Percentiles rank a stretch among this genome's conserved stretches.
Conservation (phyloP, 2,888 invertebrate species). For the Phytoseiulus persimilis region DNA sequence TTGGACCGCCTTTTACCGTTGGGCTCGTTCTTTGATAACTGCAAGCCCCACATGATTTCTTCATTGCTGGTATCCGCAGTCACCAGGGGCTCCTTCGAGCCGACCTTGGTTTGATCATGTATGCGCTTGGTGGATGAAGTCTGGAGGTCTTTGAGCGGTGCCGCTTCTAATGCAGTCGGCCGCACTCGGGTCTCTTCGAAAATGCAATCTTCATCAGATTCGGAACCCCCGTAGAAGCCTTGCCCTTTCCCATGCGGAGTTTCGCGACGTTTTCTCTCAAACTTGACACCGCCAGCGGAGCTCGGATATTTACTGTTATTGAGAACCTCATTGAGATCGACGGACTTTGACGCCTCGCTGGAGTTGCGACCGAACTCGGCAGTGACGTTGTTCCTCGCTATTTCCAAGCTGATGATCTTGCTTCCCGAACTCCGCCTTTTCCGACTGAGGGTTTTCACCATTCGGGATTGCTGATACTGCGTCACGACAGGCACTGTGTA, state of each 20-base stretch:
- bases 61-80: slow-evolving; percentile 25
- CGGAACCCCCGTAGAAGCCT: neutral
- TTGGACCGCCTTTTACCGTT: neutral
- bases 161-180: neutral
- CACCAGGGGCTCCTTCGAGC: neutral
- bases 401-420: slow-evolving; percentile 17
- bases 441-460: neutral
- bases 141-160: neutral
- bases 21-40: slow-evolving; percentile 8
- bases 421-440: neutral
- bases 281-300: neutral
- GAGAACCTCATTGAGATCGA: too few relatives aligned
- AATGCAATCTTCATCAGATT: slow-evolving; percentile 16
- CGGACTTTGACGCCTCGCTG: too few relatives aligned
- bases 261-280: neutral
- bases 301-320: neutral
- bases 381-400: neutral
- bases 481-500: neutral
- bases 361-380: neutral
- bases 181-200: neutral
- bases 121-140: neutral
- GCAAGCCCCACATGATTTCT: slow-evolving; percentile 13
- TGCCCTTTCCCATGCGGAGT: neutral
- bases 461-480: slow-evolving; percentile 15
- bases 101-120: neutral